Conservation (phyloP, 2,113 vertebrate species). For the Zootoca vivipara region DNA sequence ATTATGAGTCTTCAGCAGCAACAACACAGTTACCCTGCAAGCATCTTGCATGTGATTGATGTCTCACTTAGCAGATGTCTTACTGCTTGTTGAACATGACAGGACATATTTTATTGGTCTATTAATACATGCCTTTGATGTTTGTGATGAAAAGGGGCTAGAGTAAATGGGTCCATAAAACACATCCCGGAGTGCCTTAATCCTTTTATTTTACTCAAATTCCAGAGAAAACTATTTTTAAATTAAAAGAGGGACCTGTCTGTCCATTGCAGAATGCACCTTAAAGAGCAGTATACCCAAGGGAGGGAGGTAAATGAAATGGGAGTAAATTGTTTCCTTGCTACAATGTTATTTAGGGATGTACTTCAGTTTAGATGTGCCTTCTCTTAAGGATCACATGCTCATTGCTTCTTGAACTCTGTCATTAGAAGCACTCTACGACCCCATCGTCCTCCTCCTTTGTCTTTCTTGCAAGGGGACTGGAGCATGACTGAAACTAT, state of each 20-base stretch:
- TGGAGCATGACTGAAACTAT: not conserved
- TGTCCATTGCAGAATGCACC: not conserved
- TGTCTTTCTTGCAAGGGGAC: too few relatives aligned
- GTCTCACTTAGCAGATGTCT: constrained; percentile 64
- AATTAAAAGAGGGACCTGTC: not conserved
- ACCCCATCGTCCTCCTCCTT: too few relatives aligned
- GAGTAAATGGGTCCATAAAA: constrained; percentile 62
- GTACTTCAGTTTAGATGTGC: not conserved
- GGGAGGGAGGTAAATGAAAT: not conserved
- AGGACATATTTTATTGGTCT: constrained; percentile 65
- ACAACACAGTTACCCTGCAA: constrained; percentile 45
- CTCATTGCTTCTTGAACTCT: not conserved
- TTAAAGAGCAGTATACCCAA: not conserved
- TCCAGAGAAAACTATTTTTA: not conserved
- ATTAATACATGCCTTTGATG: constrained; percentile 58
- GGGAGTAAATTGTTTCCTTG: not conserved
- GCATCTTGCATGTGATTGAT: constrained; percentile 55
- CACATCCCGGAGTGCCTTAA: constrained; percentile 38
- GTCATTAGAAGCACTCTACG: too few relatives aligned
- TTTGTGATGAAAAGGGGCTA: constrained; percentile 59
- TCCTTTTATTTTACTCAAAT: constrained; percentile 23
- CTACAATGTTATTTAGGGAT: not conserved
- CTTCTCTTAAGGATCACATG: not conserved
- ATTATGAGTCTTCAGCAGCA: constrained; percentile 53
- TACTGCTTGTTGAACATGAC: constrained; percentile 66